Conservation (phyloP, 2,113 vertebrate genomes). For the Aspidoscelis tigris region DNA sequence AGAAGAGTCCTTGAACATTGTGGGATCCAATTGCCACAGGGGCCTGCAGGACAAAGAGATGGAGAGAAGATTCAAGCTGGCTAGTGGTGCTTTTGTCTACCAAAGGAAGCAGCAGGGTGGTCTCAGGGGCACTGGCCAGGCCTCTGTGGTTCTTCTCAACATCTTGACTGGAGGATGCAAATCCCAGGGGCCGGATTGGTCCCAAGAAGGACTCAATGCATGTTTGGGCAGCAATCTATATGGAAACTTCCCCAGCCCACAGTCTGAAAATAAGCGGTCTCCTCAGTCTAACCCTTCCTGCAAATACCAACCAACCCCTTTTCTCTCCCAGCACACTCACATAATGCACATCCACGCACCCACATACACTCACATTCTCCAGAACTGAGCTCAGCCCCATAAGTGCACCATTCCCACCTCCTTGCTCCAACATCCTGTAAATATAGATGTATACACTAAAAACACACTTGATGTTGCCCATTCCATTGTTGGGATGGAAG, state of each 20-base stretch:
- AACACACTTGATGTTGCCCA: neutral
- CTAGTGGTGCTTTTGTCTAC: neutral
- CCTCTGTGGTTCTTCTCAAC: neutral
- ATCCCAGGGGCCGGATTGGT: neutral
- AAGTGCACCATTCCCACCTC: neutral
- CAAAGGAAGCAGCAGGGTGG: neutral
- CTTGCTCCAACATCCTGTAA: neutral
- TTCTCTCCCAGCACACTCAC: too few relatives aligned
- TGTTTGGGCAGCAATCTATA: slow-evolving; percentile 24
- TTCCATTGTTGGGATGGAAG: neutral
- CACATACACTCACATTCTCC: neutral
- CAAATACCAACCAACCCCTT: slow-evolving; percentile 3
- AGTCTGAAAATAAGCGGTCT: slow-evolving; percentile 4
- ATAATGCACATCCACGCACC: neutral
- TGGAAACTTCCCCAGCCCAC: slow-evolving; percentile 1
- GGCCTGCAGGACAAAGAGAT: neutral
- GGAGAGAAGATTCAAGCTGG: neutral
- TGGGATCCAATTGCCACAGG: neutral
- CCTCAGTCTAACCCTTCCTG: neutral
- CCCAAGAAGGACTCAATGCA: slow-evolving; percentile 29
- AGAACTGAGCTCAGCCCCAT: neutral
- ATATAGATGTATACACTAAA: neutral
- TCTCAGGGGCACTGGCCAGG: neutral
- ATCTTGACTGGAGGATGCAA: neutral
- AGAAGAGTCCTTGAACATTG: neutral